A percentile compares a stretch with the other conserved stretches of the same genome.
Conservation (phyloP, 1,140 invertebrate species). For the Paracyclopina nana region DNA sequence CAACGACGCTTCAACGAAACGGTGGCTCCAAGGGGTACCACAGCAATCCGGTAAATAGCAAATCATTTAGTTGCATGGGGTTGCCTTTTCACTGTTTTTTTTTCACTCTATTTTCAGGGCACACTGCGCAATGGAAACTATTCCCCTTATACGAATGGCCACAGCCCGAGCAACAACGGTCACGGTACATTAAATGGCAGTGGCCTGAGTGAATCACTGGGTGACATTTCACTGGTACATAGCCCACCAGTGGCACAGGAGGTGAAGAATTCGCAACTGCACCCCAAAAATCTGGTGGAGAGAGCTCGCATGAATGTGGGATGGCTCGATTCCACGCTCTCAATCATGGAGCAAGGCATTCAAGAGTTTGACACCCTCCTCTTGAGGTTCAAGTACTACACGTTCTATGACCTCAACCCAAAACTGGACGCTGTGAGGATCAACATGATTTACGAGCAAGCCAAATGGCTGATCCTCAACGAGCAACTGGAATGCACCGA, state of each 20-base stretch:
- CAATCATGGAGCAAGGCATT: slow-evolving; percentile 96
- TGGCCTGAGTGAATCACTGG: background rate
- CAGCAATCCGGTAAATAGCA: slow-evolving; percentile 21
- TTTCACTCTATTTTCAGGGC: background rate
- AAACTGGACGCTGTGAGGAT: slow-evolving; percentile 86
- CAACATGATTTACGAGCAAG: slow-evolving; percentile 98
- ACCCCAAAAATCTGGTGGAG: slow-evolving; percentile 78
- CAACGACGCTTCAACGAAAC: slow-evolving; percentile 24
- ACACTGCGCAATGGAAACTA: slow-evolving; percentile 6
- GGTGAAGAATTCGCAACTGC: slow-evolving; percentile 46
- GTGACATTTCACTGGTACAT: slow-evolving; percentile 46
- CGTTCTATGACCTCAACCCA: slow-evolving; percentile 74
- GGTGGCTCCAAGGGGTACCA: no score
- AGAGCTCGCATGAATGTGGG: slow-evolving; percentile 88
- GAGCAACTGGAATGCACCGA: slow-evolving; percentile 98
- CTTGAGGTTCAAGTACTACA: slow-evolving; percentile 52
- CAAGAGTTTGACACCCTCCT: slow-evolving; percentile 70
- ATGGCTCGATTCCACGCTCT: slow-evolving; percentile 90
- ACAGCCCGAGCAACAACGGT: background rate
- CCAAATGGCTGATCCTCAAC: slow-evolving; percentile 88
- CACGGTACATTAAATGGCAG: background rate
- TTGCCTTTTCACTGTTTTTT: background rate
- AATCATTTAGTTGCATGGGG: no score
- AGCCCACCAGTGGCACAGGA: slow-evolving; percentile 53
- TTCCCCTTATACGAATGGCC: slow-evolving; percentile 4